A percentile compares a stretch with the other conserved stretches of the same genome.
These are phyloP conservation scores for Erpetoichthys calabaricus DNA, from an alignment of 2,797 vertebrate genomes.

Conservation along the genomic window DNA sequence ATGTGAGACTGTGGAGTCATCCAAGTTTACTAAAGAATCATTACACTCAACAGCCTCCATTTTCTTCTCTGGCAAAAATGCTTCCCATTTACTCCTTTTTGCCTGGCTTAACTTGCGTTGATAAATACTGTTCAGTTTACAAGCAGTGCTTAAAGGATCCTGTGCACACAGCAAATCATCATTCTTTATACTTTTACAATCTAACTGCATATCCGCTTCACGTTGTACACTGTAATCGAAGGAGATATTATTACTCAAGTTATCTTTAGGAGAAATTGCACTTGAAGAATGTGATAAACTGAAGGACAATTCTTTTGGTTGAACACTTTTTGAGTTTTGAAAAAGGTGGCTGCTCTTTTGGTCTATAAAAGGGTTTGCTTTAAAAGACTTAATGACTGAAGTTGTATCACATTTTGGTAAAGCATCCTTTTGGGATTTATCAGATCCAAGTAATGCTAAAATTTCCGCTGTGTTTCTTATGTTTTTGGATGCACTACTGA, in stretches of 20 bases:
- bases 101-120: not conserved
- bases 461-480: slow-evolving; percentile 50
- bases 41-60: not conserved
- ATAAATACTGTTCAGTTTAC: not conserved
- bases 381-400: slow-evolving; percentile 6
- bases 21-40: not conserved
- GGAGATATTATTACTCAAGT: no score
- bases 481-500: slow-evolving; percentile 18
- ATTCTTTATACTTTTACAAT: not conserved
- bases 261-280: no score
- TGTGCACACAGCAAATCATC: not conserved
- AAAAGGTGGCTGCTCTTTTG: not conserved
- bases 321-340: not conserved
- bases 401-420: slow-evolving; percentile 4
- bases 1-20: not conserved
- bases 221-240: not conserved
- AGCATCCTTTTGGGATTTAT: not conserved
- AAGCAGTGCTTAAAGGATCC: not conserved
- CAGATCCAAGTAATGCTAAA: slow-evolving; percentile 41
- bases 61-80: not conserved
- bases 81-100: not conserved
- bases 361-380: not conserved
- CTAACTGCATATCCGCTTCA: not conserved
- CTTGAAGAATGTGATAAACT: no score
- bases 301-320: not conserved